These are phyloP conservation scores for Catocala nupta DNA, from an alignment of 2,888 invertebrate genomes.

Conservation along the genomic window DNA sequence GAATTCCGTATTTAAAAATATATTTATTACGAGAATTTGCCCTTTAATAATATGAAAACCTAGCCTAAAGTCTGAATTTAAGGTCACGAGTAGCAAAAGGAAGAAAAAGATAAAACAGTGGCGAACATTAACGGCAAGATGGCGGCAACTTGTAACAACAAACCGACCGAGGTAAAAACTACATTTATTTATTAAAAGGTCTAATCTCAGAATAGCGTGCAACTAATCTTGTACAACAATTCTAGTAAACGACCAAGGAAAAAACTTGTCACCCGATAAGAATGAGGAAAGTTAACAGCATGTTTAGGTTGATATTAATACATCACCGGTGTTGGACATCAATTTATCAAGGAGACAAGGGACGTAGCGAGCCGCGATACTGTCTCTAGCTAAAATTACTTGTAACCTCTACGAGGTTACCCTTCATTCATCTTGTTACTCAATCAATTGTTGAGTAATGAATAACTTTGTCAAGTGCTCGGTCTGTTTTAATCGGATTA, in stretches of 20 bases:
- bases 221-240: constrained; percentile 1
- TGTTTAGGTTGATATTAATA: constrained; percentile 69
- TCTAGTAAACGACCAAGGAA: constrained; percentile 8
- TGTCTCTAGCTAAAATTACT: constrained; percentile 60
- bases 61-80: no score
- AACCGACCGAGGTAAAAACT: no score
- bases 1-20: no score
- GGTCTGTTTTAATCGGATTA: not conserved
- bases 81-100: no score
- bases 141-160: no score
- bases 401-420: constrained; percentile 61
- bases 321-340: constrained; percentile 64
- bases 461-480: constrained; percentile 3
- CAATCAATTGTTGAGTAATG: constrained; percentile 59
- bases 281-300: constrained; percentile 61
- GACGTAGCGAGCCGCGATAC: constrained; percentile 52
- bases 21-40: no score
- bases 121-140: no score
- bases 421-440: constrained; percentile 60
- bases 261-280: constrained; percentile 44
- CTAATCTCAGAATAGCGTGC: constrained; percentile 5
- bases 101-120: no score
- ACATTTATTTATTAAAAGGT: not conserved
- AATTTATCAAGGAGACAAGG: constrained; percentile 74
- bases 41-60: no score